Base-by-base conservation (phyloP, 2,113 vertebrate species). In the Bostrychus sinensis region DNA sequence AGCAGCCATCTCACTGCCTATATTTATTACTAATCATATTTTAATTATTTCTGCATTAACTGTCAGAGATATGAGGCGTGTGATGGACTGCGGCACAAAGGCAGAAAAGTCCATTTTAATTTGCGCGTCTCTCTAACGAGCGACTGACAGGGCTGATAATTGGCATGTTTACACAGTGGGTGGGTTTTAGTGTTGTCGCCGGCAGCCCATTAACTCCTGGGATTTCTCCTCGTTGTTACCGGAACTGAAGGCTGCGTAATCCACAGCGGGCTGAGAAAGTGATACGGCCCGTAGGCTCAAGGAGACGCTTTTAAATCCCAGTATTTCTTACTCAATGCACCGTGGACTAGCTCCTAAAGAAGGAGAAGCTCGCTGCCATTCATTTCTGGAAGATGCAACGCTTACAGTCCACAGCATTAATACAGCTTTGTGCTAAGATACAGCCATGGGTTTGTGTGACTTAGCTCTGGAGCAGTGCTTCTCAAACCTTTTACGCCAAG, bases 151-250 rank as follows among this genome's bases (percentile, higher is more conserved):
- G 43, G 76, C 16, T 30, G 32, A 38, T 65, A 70, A 77, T 17
- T 77, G 72, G 37, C 66, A 62, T 66, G 61, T 77, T 83, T 65
- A 60, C 36, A 11, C 67, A 22, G 78, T 68, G 46, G 75, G 70
- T 37, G 70, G 69, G 37, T 70, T 57, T 67, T 46, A 70, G 57
- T 39, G 59, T 57, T 63, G 57, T 72, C 70, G 46, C 72, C 66
- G 66, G 77, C 75, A 75, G 43, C 50, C 64, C 59, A 66, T 79
- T 86, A 70, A 64, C 54, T 80, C 26, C 53, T 74, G 62, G 36
- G 36, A 9, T 13, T 37, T 37, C 28, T 56, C 8, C 19, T 7
- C 1, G 12, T 16, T 23, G 5, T 22, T 16, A 45, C 51, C 54
- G 8, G n/a, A 46, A 65, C n/a, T 55, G 20, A 65, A 56, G 26